Evolutionary conservation across 2,113 vertebrate genomes (phyloP).

Genomic region (Amazona guildingii): DNA sequence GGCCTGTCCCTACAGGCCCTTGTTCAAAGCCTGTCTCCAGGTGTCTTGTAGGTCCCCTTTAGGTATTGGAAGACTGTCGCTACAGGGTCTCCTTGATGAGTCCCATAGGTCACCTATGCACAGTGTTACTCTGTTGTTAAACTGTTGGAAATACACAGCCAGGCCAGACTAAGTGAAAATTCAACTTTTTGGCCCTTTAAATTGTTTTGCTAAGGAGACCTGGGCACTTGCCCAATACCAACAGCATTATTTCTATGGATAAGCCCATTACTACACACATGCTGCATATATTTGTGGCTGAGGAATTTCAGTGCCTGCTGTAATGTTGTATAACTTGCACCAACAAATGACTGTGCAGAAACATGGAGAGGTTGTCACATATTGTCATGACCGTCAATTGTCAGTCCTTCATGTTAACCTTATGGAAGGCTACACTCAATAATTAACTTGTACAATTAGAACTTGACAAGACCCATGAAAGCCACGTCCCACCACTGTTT

Average conservation of each 20-base stretch:
- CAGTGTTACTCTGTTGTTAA: no score
- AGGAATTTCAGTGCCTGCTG: neutral
- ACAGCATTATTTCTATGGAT: neutral
- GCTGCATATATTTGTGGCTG: neutral
- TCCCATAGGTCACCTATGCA: neutral
- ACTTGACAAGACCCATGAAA: neutral
- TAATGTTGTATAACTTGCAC: neutral
- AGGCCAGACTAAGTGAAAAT: neutral
- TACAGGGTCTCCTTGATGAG: neutral
- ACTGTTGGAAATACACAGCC: neutral
- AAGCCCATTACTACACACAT: neutral
- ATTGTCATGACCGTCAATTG: accelerated
- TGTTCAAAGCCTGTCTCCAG: neutral
- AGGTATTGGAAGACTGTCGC: neutral
- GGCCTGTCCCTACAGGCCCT: neutral
- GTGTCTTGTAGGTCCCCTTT: neutral
- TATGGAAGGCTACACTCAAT: neutral
- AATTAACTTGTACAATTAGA: neutral
- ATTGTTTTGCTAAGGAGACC: neutral
- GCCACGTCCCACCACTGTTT: neutral
- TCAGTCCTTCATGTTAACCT: neutral
- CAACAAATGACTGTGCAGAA: neutral
- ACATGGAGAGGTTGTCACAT: neutral
- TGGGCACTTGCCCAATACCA: neutral
- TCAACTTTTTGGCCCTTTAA: neutral